These are phyloP conservation scores for Betta splendens DNA, from an alignment of 2,797 vertebrate genomes.

Conservation along the genomic window DNA sequence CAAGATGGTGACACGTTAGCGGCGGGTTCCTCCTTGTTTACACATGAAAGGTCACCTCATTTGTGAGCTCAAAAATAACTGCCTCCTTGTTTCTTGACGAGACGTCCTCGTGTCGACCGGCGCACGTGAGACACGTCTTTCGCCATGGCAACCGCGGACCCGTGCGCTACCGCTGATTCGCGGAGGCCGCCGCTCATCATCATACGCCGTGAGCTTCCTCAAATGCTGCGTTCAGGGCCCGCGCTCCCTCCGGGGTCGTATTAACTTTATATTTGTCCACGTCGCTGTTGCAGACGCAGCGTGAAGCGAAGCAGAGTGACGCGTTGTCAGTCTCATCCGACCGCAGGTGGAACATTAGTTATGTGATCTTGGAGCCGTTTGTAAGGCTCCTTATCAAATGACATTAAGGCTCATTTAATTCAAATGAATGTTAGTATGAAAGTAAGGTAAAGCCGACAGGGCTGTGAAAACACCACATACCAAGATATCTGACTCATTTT, in stretches of 20 bases:
- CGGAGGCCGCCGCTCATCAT: constrained; percentile 63
- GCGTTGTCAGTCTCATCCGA: constrained; percentile 19
- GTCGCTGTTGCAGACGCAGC: constrained; percentile 57
- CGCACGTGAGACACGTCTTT: too few species aligned
- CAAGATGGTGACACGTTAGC: constrained; percentile 54
- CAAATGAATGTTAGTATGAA: constrained; percentile 12
- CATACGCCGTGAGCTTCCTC: constrained; percentile 70
- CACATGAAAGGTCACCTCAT: constrained; percentile 42
- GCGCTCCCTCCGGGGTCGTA: constrained; percentile 62
- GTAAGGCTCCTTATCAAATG: constrained; percentile 19
- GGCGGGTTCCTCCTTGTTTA: constrained; percentile 56
- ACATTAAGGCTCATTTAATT: constrained; percentile 38
- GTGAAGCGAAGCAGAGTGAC: constrained; percentile 32
- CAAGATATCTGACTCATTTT: constrained; percentile 15
- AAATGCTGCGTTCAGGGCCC: constrained; percentile 56
- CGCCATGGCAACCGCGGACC: constrained; percentile 56
- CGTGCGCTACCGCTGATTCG: constrained; percentile 62
- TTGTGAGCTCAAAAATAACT: constrained; percentile 7
- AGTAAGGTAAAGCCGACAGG: constrained; percentile 2
- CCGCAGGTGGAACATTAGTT: constrained; percentile 35
- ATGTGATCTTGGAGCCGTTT: constrained; percentile 35
- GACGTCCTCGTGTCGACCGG: constrained; percentile 2
- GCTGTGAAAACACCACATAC: constrained; percentile 11
- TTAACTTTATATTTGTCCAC: constrained; percentile 48
- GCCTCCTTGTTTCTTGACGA: not conserved